Evolutionary conservation across 2,888 invertebrate species (phyloP).

Genomic region (Netelia virgata): DNA sequence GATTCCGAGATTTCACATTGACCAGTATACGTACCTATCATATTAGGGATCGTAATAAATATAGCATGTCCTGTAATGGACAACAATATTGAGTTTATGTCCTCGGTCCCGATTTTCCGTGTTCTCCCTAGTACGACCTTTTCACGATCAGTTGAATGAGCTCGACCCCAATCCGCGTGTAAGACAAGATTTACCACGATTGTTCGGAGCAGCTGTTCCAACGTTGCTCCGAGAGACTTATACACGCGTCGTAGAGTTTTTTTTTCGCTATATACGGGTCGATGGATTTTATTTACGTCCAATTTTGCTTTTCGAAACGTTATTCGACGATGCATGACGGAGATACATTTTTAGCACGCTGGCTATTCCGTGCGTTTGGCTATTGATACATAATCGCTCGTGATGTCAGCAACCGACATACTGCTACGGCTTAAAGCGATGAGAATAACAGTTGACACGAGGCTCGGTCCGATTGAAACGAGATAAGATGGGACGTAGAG

Average conservation of each 20-base stretch:
- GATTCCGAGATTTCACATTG: no score
- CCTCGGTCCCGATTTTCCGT: constrained; percentile 7
- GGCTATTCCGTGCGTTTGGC: neutral
- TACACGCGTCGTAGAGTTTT: neutral
- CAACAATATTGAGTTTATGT: constrained; percentile 4
- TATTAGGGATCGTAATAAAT: neutral
- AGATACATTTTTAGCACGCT: neutral
- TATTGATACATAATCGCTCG: neutral
- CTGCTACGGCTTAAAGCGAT: neutral
- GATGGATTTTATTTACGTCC: constrained; percentile 3
- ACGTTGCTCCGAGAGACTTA: neutral
- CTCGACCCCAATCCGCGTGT: constrained; percentile 42
- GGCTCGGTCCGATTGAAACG: neutral
- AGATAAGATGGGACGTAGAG: neutral
- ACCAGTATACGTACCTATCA: neutral
- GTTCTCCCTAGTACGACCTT: constrained; percentile 27
- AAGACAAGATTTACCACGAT: constrained; percentile 28
- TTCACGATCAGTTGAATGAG: constrained; percentile 34
- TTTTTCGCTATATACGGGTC: neutral
- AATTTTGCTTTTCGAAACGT: neutral
- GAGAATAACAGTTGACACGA: neutral
- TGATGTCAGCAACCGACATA: neutral
- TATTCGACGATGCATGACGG: neutral
- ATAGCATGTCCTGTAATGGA: neutral
- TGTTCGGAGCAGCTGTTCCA: constrained; percentile 41